A percentile compares a stretch with the other conserved stretches of the same genome.
phyloP scores from a whole-genome alignment of 2,113 vertebrate genomes.

The Chelonoidis abingdonii region DNA sequence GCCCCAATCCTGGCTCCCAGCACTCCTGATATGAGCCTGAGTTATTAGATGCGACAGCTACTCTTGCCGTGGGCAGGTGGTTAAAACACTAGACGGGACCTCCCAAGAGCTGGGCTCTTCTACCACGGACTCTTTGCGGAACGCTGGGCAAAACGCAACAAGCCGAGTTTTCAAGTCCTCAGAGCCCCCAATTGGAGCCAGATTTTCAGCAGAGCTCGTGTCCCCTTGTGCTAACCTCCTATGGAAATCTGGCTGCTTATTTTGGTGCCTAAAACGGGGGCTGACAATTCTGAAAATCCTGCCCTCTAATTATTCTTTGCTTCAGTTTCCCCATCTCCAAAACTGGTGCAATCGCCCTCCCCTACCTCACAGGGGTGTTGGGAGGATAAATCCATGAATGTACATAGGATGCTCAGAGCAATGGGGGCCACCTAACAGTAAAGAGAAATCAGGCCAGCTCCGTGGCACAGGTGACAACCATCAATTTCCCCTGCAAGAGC shows the following conservation, averaged over 20 bases:
- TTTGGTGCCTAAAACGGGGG: not conserved
- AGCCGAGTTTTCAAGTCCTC: no score
- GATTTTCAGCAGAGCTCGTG: no score
- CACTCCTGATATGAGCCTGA: not conserved
- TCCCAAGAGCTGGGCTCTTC: not conserved
- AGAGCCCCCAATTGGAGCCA: no score
- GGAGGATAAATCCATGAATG: not conserved
- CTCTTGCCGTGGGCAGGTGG: not conserved
- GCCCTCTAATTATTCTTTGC: not conserved
- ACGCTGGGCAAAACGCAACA: no score
- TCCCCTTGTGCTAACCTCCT: no score
- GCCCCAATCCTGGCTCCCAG: not conserved
- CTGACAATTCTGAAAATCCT: not conserved
- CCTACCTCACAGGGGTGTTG: not conserved
- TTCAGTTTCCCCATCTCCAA: not conserved
- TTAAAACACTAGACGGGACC: no score
- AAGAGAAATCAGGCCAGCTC: not conserved
- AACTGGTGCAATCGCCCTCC: not conserved
- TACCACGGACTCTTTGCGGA: not conserved
- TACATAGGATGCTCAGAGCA: not conserved
- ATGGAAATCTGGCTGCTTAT: not conserved
- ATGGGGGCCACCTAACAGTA: not conserved
- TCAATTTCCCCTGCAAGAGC: not conserved
- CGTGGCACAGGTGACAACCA: not conserved
- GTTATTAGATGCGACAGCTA: not conserved